phyloP scores from a whole-genome alignment of 2,113 vertebrate genomes.

The Pluvianellus socialis region DNA sequence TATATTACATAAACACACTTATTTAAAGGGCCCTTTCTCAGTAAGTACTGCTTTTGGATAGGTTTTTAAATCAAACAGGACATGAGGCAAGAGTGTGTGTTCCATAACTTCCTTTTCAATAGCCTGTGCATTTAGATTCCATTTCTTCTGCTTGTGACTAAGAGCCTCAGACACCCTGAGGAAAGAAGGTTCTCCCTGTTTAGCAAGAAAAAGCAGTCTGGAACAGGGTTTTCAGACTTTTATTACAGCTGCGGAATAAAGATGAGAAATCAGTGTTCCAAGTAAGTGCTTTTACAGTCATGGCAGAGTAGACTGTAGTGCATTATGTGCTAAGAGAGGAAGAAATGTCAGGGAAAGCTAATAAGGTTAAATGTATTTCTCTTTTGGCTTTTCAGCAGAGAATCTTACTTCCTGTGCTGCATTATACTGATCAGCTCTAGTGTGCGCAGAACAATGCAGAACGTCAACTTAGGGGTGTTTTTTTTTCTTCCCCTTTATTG shows the following conservation, averaged over 20 bases:
- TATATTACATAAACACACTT: neutral
- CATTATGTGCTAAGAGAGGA: neutral
- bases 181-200: conserved; percentile 37
- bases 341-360: conserved; percentile 8
- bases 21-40: neutral
- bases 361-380: neutral
- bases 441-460: neutral
- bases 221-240: conserved; percentile 29
- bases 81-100: neutral
- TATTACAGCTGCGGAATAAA: conserved; percentile 40
- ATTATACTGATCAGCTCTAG: neutral
- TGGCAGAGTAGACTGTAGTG: neutral
- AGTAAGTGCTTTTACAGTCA: conserved; percentile 32
- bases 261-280: conserved; percentile 51
- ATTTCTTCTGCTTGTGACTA: conserved; percentile 27
- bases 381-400: neutral
- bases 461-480: neutral
- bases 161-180: neutral
- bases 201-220: conserved; percentile 46
- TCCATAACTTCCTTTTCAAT: neutral
- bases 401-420: neutral
- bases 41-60: neutral
- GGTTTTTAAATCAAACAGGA: neutral
- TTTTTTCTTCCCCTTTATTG: neutral
- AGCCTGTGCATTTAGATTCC: neutral